Conservation (phyloP, 1,140 invertebrate species). For the Sipha flava region DNA sequence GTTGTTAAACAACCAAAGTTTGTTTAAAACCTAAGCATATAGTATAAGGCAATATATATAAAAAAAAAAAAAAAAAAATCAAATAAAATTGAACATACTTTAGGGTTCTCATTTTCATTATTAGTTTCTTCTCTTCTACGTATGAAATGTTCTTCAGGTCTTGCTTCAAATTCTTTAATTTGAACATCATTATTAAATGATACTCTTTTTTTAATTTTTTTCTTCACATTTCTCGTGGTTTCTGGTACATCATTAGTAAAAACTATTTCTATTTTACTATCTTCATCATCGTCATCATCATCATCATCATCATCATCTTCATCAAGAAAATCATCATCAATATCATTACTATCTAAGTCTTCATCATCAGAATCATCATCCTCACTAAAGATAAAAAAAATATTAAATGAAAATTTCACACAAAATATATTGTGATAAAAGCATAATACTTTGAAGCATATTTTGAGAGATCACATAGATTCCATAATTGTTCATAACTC, state of each 20-base stretch:
- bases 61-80: too few species aligned
- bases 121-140: not conserved
- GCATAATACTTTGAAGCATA: too few species aligned
- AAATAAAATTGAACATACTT: not conserved
- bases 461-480: too few species aligned
- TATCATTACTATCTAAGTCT: not conserved
- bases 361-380: not conserved
- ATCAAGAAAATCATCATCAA: not conserved
- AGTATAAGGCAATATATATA: too few species aligned
- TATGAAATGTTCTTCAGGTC: constrained; percentile 10
- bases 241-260: not conserved
- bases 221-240: not conserved
- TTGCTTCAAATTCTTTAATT: constrained; percentile 22
- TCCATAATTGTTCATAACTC: too few species aligned
- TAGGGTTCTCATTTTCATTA: not conserved
- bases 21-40: too few species aligned
- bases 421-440: too few species aligned
- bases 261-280: constrained; percentile 18
- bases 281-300: not conserved
- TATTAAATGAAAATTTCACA: too few species aligned
- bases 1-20: too few species aligned
- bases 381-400: too few species aligned
- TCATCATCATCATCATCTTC: not conserved
- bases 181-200: constrained; percentile 15
- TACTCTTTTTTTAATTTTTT: not conserved